phyloP scores from a whole-genome alignment of 2,113 vertebrate genomes.

The Eudyptes chrysolophus region DNA sequence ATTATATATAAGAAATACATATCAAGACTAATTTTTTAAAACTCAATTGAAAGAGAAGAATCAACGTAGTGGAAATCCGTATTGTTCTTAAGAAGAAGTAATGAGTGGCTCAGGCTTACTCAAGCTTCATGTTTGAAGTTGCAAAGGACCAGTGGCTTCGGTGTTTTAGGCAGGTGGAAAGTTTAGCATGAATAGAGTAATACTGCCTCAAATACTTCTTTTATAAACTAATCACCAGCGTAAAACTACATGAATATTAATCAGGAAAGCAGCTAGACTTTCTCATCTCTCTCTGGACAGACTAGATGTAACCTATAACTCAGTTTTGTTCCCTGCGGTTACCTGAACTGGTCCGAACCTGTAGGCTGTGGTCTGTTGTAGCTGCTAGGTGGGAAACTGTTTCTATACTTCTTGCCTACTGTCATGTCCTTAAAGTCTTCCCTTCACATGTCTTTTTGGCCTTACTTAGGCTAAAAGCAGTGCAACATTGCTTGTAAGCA shows the following conservation, averaged over 20 bases:
- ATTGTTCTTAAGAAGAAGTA: background rate
- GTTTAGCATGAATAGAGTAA: background rate
- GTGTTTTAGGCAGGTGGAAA: background rate
- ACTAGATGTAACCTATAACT: background rate
- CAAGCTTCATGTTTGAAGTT: background rate
- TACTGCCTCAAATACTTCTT: background rate
- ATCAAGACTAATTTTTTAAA: background rate
- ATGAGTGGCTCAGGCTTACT: background rate
- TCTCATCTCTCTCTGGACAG: background rate
- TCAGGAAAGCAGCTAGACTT: background rate
- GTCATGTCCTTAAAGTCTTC: background rate
- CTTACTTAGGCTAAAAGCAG: background rate
- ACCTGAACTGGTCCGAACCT: background rate
- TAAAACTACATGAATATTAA: background rate
- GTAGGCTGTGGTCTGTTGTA: background rate
- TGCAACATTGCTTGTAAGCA: background rate
- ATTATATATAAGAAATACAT: background rate
- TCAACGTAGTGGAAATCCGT: background rate
- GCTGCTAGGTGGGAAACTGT: background rate
- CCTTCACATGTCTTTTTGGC: background rate
- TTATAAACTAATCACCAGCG: background rate
- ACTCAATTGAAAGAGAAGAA: background rate
- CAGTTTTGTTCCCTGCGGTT: background rate
- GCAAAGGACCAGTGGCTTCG: background rate
- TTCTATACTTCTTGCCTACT: background rate